Conservation (phyloP, 1,140 invertebrate species). For the Venustaconcha ellipsiformis region DNA sequence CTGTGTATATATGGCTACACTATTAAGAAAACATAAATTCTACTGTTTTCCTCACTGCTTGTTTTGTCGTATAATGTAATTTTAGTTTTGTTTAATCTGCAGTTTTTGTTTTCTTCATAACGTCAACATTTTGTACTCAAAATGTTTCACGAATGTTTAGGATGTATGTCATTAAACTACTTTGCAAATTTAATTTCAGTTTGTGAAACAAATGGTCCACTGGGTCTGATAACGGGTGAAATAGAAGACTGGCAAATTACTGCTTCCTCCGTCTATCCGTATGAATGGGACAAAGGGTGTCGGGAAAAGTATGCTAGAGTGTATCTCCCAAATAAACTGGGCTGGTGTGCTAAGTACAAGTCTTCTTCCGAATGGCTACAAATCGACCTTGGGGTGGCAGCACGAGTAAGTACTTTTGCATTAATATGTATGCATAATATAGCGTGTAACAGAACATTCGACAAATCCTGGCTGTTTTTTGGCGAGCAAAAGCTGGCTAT, state of each 20-base stretch:
- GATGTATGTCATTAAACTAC: too few relatives aligned
- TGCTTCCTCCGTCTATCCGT: constrained; percentile 71
- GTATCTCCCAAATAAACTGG: constrained; percentile 70
- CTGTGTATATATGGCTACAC: too few relatives aligned
- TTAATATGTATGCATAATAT: background rate
- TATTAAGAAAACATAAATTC: too few relatives aligned
- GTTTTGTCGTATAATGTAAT: too few relatives aligned
- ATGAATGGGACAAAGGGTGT: constrained; percentile 71
- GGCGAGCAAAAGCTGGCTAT: too few relatives aligned
- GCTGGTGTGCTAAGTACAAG: constrained; percentile 73
- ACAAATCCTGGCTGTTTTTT: too few relatives aligned
- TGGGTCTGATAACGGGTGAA: constrained; percentile 73
- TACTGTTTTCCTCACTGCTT: too few relatives aligned
- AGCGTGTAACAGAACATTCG: too few relatives aligned
- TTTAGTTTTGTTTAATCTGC: too few relatives aligned
- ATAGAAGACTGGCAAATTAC: constrained; percentile 76
- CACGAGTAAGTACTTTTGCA: constrained; percentile 65
- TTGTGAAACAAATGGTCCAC: constrained; percentile 67
- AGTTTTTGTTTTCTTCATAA: too few relatives aligned
- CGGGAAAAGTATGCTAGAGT: constrained; percentile 73
- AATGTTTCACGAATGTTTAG: too few relatives aligned
- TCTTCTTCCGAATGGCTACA: constrained; percentile 74
- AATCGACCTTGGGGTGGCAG: constrained; percentile 70
- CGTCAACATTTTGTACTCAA: too few relatives aligned
- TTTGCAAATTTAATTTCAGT: constrained; percentile 42